These are phyloP conservation scores for Uropetala carovei DNA, from an alignment of 2,888 invertebrate species.

Conservation along the genomic window DNA sequence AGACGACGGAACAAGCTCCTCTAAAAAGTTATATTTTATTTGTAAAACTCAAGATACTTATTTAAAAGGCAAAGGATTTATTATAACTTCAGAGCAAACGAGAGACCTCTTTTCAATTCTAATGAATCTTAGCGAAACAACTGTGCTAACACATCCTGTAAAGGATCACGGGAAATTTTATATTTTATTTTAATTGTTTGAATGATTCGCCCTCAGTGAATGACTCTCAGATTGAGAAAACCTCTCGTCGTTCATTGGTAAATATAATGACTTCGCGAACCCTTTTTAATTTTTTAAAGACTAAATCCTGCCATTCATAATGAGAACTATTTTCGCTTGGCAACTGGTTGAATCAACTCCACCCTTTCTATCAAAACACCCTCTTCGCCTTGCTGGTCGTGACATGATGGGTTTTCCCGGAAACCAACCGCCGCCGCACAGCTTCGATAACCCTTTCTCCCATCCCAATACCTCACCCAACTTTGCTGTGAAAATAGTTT, in stretches of 20 bases:
- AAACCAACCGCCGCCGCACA: neutral
- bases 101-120: neutral
- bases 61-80: neutral
- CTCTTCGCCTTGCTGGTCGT: neutral
- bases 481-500: neutral
- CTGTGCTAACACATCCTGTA: neutral
- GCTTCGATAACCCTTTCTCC: neutral
- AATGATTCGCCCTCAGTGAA: neutral
- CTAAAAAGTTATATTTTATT: neutral
- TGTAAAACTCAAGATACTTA: neutral
- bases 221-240: neutral
- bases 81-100: neutral
- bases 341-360: neutral
- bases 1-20: neutral
- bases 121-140: neutral
- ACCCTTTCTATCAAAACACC: neutral
- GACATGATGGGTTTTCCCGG: neutral
- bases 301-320: neutral
- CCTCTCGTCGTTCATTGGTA: neutral
- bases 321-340: neutral
- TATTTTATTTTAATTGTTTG: neutral
- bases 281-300: neutral
- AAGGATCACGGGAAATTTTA: neutral
- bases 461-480: neutral
- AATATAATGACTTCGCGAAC: conserved; percentile 25